Evolutionary conservation across 2,888 invertebrate genomes (phyloP), one percentile per base, ranked within the genome.

Genomic region (Acleris laterana): DNA sequence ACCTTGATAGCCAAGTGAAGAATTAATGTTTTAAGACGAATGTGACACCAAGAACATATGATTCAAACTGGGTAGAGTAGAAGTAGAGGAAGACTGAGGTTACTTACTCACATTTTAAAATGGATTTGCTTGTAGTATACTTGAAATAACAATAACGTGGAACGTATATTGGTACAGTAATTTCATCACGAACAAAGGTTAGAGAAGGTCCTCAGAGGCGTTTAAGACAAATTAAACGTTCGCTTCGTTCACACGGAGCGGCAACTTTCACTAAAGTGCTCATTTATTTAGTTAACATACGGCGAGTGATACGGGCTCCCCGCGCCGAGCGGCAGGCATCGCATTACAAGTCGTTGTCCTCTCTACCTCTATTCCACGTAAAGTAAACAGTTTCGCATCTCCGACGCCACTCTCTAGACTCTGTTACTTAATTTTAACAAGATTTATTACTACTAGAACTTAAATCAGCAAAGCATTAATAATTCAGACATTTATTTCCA

Each of bases 181-280:
- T 68, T 56, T 61, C 59, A 63, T 65, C 68, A 70, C 62, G 67
- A 70, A 59, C n/a, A 58, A 62, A 64, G 64, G 62, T 56, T 63
- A 69, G 69, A 72, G 72, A 72, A 77, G 74, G 73, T 71, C 71
- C 72, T 68, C 68, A 53, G 69, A 71, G 72, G 68, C 75, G 76
- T 75, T 79, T 79, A 66, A 66, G 80, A 80, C 77, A 79, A 78
- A 81, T 81, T 77, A 79, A 78, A 74, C 75, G 75, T 74, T 77
- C 76, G 76, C 75, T 73, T 73, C 74, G 69, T 70, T 72, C 75
- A 77, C 77, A 77, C 74, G 76, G 74, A 71, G 71, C 71, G 70
- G 75, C 77, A 80, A 83, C 83, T 84, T 82, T 80, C 80, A 77
- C 77, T 77, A 72, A 76, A 80, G 77, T 76, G 77, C 76, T 77